phyloP scores from a whole-genome alignment of 2,888 invertebrate species.

The Callosobruchus maculatus region DNA sequence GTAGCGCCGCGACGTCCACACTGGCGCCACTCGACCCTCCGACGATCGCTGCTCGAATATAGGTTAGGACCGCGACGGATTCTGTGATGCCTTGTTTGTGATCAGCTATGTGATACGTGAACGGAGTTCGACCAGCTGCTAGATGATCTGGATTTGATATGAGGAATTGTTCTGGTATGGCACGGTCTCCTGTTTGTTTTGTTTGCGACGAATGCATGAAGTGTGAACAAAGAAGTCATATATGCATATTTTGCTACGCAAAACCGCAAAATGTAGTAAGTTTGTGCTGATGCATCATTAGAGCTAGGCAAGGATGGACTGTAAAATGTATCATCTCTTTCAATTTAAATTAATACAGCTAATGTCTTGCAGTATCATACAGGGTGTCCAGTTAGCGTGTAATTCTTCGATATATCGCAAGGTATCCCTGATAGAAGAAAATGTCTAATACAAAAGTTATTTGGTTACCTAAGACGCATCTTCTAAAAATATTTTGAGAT shows the following conservation, averaged over 20 bases:
- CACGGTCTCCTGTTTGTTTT: background rate
- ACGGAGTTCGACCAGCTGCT: background rate
- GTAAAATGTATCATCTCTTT: no score
- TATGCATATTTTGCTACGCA: background rate
- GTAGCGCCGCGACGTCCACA: slow-evolving; percentile 5
- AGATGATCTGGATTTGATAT: background rate
- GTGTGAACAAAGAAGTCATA: background rate
- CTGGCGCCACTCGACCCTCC: slow-evolving; percentile 1
- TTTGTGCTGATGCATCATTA: no score
- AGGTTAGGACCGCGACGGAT: background rate
- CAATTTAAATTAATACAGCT: no score
- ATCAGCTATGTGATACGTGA: background rate
- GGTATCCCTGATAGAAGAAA: no score
- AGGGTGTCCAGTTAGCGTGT: no score
- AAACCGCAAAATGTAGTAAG: background rate
- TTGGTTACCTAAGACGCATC: no score
- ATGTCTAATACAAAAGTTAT: no score
- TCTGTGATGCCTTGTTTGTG: background rate
- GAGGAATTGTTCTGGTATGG: background rate
- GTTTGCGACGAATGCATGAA: background rate
- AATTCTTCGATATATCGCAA: no score
- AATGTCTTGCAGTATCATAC: no score
- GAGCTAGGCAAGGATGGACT: no score
- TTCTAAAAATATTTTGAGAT: no score
- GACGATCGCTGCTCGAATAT: background rate